These are phyloP conservation scores for Dryas iulia DNA, from an alignment of 1,140 invertebrate species.

Conservation along the genomic window DNA sequence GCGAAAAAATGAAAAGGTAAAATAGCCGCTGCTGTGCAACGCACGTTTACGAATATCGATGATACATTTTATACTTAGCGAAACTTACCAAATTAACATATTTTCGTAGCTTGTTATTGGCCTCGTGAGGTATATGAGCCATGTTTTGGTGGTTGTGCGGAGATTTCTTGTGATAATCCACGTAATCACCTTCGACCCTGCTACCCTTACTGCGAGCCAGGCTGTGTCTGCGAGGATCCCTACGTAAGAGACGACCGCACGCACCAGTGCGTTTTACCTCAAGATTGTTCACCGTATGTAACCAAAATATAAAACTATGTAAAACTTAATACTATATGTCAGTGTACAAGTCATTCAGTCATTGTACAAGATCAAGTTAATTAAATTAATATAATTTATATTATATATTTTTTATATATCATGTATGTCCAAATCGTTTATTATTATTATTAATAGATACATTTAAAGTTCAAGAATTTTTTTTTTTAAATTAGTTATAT, in stretches of 20 bases:
- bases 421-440: too few relatives aligned
- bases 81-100: background rate
- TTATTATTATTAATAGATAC: too few relatives aligned
- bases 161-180: slow-evolving; percentile 71
- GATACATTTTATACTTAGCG: background rate
- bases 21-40: background rate
- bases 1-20: too few relatives aligned
- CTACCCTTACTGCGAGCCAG: slow-evolving; percentile 73
- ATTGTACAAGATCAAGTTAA: too few relatives aligned
- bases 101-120: slow-evolving; percentile 64
- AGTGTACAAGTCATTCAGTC: too few relatives aligned
- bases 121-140: slow-evolving; percentile 67
- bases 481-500: too few relatives aligned
- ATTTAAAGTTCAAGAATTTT: too few relatives aligned
- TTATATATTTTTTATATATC: too few relatives aligned
- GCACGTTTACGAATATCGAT: background rate
- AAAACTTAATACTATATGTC: too few relatives aligned
- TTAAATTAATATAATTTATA: too few relatives aligned
- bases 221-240: slow-evolving; percentile 68
- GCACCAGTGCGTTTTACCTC: slow-evolving; percentile 67
- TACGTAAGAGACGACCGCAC: slow-evolving; percentile 71
- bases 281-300: slow-evolving; percentile 68
- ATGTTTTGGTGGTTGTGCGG: slow-evolving; percentile 69
- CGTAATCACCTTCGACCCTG: slow-evolving; percentile 67
- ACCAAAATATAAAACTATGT: too few relatives aligned